Conservation (phyloP, 1,140 invertebrate species). For the Hormaphis cornu region DNA sequence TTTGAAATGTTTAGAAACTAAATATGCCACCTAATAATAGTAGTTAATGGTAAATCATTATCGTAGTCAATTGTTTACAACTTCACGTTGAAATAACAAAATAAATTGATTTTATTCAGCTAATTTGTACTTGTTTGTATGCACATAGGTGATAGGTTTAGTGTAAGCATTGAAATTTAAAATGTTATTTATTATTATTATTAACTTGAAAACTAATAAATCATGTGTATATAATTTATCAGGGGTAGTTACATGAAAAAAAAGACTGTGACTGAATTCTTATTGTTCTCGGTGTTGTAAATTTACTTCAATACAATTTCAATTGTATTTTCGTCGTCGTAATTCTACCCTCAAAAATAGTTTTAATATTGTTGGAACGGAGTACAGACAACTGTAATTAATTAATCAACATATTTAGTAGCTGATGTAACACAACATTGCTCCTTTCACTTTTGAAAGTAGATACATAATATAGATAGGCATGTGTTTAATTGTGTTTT, state of each 20-base stretch:
- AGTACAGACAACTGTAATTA: conserved; percentile 1
- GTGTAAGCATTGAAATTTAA: neutral
- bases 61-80: neutral
- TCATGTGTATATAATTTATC: neutral
- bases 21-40: neutral
- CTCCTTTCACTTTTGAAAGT: neutral
- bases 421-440: neutral
- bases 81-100: neutral
- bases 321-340: neutral
- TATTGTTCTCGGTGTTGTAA: conserved; percentile 9
- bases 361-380: conserved; percentile 6
- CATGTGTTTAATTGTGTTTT: too few relatives aligned
- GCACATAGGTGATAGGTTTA: too few relatives aligned
- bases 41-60: too few relatives aligned
- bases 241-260: neutral
- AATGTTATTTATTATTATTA: neutral
- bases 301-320: conserved; percentile 2
- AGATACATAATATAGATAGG: too few relatives aligned
- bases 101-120: neutral
- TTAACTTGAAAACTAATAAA: conserved; percentile 7
- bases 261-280: neutral
- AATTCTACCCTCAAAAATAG: neutral
- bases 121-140: neutral
- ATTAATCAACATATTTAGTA: neutral
- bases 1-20: neutral